Evolutionary conservation across 2,888 invertebrate genomes (phyloP).

Genomic region (Drosophila lutescens): DNA sequence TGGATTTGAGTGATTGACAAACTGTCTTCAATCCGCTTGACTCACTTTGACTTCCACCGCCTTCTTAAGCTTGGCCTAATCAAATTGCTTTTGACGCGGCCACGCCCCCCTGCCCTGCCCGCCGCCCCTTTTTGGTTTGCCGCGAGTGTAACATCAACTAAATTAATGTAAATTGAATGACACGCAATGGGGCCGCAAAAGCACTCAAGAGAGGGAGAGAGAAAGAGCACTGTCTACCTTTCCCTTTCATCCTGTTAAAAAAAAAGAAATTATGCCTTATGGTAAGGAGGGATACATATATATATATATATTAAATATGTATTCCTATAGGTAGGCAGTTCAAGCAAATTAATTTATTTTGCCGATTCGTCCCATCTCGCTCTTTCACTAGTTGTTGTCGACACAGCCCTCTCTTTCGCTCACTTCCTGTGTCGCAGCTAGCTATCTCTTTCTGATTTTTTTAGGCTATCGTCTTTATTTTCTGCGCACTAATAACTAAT

Average conservation of each 20-base stretch:
- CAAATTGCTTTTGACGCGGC: conserved; percentile 55
- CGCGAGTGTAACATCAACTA: conserved; percentile 57
- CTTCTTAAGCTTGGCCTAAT: conserved; percentile 49
- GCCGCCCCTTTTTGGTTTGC: conserved; percentile 15
- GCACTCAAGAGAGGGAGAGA: conserved; percentile 27
- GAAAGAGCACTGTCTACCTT: not conserved
- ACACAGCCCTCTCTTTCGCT: not conserved
- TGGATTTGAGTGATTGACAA: conserved; percentile 35
- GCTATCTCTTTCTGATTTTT: not conserved
- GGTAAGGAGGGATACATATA: not conserved
- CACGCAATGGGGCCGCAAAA: conserved; percentile 61
- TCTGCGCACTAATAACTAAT: not conserved
- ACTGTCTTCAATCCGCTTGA: conserved; percentile 29
- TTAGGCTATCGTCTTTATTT: not conserved
- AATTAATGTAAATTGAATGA: conserved; percentile 72
- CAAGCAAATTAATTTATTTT: conserved; percentile 61
- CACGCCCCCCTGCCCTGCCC: conserved; percentile 30
- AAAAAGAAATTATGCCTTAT: conserved; percentile 8
- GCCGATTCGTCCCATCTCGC: conserved; percentile 7
- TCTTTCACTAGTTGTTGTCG: not conserved
- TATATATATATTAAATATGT: conserved; percentile 5
- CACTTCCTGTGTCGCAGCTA: conserved; percentile 44
- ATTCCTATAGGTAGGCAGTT: not conserved
- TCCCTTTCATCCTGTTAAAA: conserved; percentile 19
- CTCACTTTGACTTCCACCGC: conserved; percentile 13